Evolutionary conservation across 2,797 vertebrate genomes (phyloP), one percentile per base, ranked within the genome.

Genomic region (Chloroceryle inda): DNA sequence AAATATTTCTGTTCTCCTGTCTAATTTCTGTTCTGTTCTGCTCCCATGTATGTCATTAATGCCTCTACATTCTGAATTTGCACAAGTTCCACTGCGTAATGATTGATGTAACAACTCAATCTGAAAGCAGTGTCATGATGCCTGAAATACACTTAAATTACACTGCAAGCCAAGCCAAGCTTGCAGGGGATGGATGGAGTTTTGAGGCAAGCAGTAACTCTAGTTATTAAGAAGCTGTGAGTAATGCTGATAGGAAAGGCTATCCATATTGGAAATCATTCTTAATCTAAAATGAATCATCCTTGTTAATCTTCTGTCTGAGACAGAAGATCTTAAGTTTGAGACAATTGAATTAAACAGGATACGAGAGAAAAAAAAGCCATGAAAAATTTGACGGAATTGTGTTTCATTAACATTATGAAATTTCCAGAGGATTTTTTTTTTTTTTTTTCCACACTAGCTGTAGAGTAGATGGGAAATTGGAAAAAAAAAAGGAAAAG

Each of bases 81-180:
- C 23, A 77, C 68, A 21, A 80, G n/a, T 80, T 44, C 17, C 49
- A n/a, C 45, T 68, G 33, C 63, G 37, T 77, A 61, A 47, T 52
- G 72, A 76, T 4, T 85, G 72, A 91, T 85, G 33, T 22, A 83
- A 62, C 45, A 68, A 55, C 71, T 80, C 59, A 74, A 11, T 59
- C 59, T 67, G 44, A 87, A 92, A 75, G 27, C 52, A 38, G 13
- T 49, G 56, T 79, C 5, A 3, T 59, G 78, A 35, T 66, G 17
- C 37, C 24, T 94, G 68, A 94, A 89, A 87, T 63, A 33, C 33
- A 77, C 6, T 67, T 89, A 85, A 83, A 83, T 63, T 74, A 33
- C 75, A 56, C 33, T 50, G 22, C 22, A 85, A 73, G 20, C 19
- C 58, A 73, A 86, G 50, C 50, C 66, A 84, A 86, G 24, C 44